These are phyloP conservation scores for Epistrophe eligans DNA, from an alignment of 2,888 invertebrate genomes.

Conservation along the genomic window DNA sequence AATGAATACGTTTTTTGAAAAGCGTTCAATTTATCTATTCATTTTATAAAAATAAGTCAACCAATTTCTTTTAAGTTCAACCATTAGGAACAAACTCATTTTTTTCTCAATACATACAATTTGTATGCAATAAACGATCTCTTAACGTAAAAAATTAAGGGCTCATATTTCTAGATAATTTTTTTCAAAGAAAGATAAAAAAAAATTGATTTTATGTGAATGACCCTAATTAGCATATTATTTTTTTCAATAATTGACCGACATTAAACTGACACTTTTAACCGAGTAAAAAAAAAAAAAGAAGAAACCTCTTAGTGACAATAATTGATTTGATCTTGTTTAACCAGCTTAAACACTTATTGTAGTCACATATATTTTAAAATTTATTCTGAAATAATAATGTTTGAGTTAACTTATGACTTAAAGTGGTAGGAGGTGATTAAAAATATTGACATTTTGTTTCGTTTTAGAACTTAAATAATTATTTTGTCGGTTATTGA, in stretches of 20 bases:
- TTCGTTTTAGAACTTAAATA: conserved; percentile 1
- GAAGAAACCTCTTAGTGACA: neutral
- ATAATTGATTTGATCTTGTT: conserved; percentile 22
- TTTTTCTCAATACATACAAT: too few species aligned
- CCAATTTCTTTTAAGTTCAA: too few species aligned
- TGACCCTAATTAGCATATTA: neutral
- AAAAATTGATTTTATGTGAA: too few species aligned
- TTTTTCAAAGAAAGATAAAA: too few species aligned
- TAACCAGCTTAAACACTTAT: conserved; percentile 21
- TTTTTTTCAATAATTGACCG: neutral
- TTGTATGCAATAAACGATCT: too few species aligned
- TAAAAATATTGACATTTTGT: conserved; percentile 9
- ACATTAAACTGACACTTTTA: neutral
- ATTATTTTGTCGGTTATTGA: conserved; percentile 4
- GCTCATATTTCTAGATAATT: too few species aligned
- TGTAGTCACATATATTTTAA: neutral
- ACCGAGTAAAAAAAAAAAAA: neutral
- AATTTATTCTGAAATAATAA: conserved; percentile 9
- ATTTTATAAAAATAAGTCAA: too few species aligned
- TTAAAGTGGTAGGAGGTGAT: neutral
- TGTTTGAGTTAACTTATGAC: conserved; percentile 15
- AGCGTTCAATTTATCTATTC: too few species aligned
- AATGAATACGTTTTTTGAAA: too few species aligned
- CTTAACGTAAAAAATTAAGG: too few species aligned
- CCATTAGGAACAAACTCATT: too few species aligned